Conservation (phyloP, 1,140 invertebrate genomes). For the Bathynomus jamesi region DNA sequence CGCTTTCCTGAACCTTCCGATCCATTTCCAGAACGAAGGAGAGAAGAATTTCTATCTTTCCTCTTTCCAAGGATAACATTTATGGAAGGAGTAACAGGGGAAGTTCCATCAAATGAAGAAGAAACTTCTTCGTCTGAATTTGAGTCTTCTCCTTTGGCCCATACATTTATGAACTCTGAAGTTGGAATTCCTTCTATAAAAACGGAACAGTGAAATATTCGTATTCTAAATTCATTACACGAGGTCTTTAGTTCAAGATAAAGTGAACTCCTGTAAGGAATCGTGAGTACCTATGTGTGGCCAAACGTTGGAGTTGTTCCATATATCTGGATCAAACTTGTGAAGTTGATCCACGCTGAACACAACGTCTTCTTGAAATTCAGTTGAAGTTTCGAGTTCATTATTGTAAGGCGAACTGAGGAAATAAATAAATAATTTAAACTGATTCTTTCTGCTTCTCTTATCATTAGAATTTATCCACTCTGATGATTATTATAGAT, state of each 20-base stretch:
- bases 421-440: too few relatives aligned
- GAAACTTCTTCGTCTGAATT: background rate
- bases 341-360: constrained; percentile 14
- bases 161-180: background rate
- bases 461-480: too few relatives aligned
- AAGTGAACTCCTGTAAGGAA: background rate
- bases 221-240: too few relatives aligned
- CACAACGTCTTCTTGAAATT: constrained; percentile 16
- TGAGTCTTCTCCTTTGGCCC: background rate
- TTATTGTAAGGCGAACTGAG: background rate
- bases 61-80: background rate
- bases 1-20: background rate
- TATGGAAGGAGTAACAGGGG: background rate
- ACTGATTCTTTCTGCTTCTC: too few relatives aligned
- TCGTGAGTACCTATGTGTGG: background rate
- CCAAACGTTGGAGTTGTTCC: constrained; percentile 10
- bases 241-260: constrained; percentile 3
- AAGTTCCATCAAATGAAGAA: background rate
- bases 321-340: constrained; percentile 5
- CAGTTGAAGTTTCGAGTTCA: background rate
- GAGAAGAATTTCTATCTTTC: background rate
- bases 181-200: constrained; percentile 1
- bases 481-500: too few relatives aligned
- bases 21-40: background rate
- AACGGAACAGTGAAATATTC: too few relatives aligned